Percentiles rank a stretch among this genome's conserved stretches.
Evolutionary conservation across 2,888 invertebrate species (phyloP).

Genomic region (Pachliopta kotzebuea): DNA sequence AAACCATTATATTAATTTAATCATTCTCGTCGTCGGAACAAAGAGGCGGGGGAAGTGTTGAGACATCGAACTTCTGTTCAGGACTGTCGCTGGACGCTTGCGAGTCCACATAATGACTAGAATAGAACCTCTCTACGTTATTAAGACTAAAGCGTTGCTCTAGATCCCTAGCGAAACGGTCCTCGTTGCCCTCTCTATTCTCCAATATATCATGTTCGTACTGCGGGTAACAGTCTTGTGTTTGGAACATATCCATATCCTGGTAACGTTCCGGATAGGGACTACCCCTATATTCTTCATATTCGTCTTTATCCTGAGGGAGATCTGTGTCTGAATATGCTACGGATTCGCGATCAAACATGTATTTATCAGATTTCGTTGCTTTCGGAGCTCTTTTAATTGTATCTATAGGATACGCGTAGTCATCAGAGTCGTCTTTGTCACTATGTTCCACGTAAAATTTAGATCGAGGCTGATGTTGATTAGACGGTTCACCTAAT

Average conservation of each 20-base stretch:
- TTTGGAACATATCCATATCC: constrained; percentile 69
- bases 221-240: constrained; percentile 73
- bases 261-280: constrained; percentile 75
- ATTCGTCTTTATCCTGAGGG: constrained; percentile 68
- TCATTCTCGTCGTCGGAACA: constrained; percentile 87
- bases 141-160: constrained; percentile 75
- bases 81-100: constrained; percentile 84
- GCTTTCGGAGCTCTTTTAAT: constrained; percentile 75
- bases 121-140: constrained; percentile 73
- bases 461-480: constrained; percentile 53
- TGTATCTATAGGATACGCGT: constrained; percentile 75
- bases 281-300: constrained; percentile 68
- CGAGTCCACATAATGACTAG: constrained; percentile 79
- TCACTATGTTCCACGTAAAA: constrained; percentile 71
- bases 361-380: constrained; percentile 63
- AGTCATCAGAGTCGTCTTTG: constrained; percentile 74
- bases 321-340: constrained; percentile 71
- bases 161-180: constrained; percentile 62
- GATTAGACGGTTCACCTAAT: constrained; percentile 60
- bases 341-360: constrained; percentile 70
- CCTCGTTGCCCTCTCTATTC: constrained; percentile 45
- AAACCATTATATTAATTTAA: constrained; percentile 38
- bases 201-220: constrained; percentile 58
- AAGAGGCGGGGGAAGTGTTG: constrained; percentile 88
- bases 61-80: constrained; percentile 87